Evolutionary conservation across 2,888 invertebrate species (phyloP), one percentile per base, ranked within the genome.

Genomic region (Dryadula phaetusa): DNA sequence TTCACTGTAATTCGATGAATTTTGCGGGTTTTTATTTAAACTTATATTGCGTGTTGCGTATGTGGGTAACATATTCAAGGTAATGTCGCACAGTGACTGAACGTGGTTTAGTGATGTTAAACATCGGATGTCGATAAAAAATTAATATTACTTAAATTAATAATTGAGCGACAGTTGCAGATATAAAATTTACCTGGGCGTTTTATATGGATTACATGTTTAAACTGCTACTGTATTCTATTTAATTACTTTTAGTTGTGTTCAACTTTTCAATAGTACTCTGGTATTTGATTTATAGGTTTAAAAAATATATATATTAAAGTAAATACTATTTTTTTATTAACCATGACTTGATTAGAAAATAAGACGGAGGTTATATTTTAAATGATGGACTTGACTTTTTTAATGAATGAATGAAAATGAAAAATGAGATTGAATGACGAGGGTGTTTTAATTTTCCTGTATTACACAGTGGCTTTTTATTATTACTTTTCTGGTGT

Each of bases 81-180:
- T 79, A 80, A 83, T 86, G 88, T 87, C 88, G 82, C 83, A 82
- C 83, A 80, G 81, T 84, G 84, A 86, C 82, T 85, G 85, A 83
- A 84, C 86, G 81, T 77, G 74, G 18, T 72, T 71, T 77, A 79
- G 82, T 77, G 74, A 58, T 70, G 75, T 44, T 40, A 58, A 14
- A 20, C 28, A 53, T 68, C 61, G 12, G 3, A 49, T 72, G 69
- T 76, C 75, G 76, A 76, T 74, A 54, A 25, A 22, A 25, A 16
- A 22, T n/a, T n/a, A 40, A n/a, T 56, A 22, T 25, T 3, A 54
- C 10, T 25, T n/a, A n/a, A n/a, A n/a, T n/a, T n/a, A n/a, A n/a
- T n/a, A n/a, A n/a, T n/a, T n/a, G n/a, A n/a, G n/a, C n/a, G n/a
- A n/a, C n/a, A n/a, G n/a, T n/a, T n/a, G n/a, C n/a, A n/a, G n/a